Evolutionary conservation across 2,797 vertebrate genomes (phyloP).

Genomic region (Acanthiza pusilla): DNA sequence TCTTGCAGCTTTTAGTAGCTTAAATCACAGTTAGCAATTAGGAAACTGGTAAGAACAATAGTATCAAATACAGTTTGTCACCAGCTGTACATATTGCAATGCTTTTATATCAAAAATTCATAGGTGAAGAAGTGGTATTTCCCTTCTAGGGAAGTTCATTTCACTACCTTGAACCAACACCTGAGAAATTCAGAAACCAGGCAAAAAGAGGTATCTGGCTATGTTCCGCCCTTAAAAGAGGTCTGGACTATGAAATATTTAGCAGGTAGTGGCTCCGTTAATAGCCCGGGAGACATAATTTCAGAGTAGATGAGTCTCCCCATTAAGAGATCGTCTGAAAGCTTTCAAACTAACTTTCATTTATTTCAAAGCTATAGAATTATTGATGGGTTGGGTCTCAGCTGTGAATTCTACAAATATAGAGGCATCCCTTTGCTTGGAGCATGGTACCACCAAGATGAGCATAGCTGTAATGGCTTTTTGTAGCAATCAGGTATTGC

Average conservation of each 20-base stretch:
- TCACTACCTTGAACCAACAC: neutral
- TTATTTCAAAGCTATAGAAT: neutral
- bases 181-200: neutral
- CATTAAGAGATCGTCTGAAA: neutral
- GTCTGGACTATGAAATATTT: conserved; percentile 32
- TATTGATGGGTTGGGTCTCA: neutral
- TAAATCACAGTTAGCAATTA: neutral
- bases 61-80: neutral
- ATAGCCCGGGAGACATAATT: neutral
- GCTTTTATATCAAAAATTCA: neutral
- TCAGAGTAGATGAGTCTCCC: neutral
- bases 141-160: neutral
- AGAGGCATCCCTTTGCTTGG: neutral
- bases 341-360: neutral
- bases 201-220: neutral
- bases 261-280: neutral
- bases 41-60: neutral
- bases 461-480: neutral
- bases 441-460: neutral
- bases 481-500: neutral
- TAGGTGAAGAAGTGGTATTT: neutral
- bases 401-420: neutral
- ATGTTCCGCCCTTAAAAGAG: neutral
- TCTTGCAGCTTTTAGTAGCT: neutral
- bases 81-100: neutral